Evolutionary conservation across 2,113 vertebrate species (phyloP).

Genomic region (Ascaphus truei): DNA sequence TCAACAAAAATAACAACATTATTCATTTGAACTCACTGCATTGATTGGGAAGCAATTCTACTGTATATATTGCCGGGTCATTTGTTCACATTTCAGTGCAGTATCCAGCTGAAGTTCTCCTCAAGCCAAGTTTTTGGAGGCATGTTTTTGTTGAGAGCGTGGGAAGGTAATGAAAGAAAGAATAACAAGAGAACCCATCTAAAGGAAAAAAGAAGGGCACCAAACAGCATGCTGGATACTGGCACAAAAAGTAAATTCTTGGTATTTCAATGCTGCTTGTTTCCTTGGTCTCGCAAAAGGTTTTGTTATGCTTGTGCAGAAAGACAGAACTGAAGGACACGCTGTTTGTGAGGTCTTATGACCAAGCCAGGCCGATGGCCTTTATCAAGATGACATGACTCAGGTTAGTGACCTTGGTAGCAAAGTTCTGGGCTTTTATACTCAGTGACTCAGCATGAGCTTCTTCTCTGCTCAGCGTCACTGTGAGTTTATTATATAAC

Average conservation of each 20-base stretch:
- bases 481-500: background rate
- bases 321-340: background rate
- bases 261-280: background rate
- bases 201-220: conserved; percentile 5
- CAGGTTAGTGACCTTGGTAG: background rate
- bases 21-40: no score
- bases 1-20: no score
- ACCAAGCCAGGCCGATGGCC: background rate
- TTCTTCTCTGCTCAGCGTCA: background rate
- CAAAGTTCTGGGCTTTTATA: background rate
- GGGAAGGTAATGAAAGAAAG: conserved; percentile 23
- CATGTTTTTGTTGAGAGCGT: background rate
- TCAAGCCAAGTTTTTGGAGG: background rate
- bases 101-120: background rate
- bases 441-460: background rate
- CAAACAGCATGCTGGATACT: background rate
- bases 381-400: background rate
- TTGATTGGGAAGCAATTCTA: no score
- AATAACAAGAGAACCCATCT: background rate
- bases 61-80: background rate
- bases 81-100: background rate
- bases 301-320: background rate
- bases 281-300: background rate
- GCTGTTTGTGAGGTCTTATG: background rate
- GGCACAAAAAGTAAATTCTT: conserved; percentile 15